These are phyloP conservation scores for Ormyrus nitidulus DNA, from an alignment of 2,888 invertebrate genomes.

Conservation along the genomic window DNA sequence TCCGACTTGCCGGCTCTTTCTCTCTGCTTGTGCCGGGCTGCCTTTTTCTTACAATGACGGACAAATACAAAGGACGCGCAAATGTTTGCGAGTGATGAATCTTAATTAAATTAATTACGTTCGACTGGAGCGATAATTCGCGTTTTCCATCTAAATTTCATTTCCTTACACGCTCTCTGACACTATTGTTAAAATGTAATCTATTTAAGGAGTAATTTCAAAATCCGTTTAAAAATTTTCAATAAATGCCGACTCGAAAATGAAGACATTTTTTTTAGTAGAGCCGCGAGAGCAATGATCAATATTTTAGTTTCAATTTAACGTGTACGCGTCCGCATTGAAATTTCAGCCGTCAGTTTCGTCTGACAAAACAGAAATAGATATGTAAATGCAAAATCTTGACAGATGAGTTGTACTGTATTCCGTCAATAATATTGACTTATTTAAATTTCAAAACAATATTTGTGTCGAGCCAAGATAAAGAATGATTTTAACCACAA, in stretches of 20 bases:
- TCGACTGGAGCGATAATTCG: too few relatives aligned
- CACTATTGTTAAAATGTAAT: too few relatives aligned
- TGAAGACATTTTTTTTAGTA: too few relatives aligned
- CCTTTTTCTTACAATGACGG: neutral
- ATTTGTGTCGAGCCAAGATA: neutral
- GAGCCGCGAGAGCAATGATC: neutral
- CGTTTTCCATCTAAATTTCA: too few relatives aligned
- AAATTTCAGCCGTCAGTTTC: slow-evolving; percentile 20
- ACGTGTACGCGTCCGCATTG: neutral
- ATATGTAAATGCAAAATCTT: neutral
- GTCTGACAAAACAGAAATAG: slow-evolving; percentile 20
- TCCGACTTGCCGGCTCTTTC: neutral
- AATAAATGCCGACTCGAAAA: too few relatives aligned
- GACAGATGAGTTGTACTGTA: slow-evolving; percentile 1
- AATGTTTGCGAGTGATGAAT: too few relatives aligned
- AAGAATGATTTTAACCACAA: too few relatives aligned
- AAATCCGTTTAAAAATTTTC: too few relatives aligned
- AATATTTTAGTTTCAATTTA: slow-evolving; percentile 8
- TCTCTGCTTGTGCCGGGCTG: slow-evolving; percentile 9
- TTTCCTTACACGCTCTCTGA: too few relatives aligned
- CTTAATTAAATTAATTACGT: too few relatives aligned
- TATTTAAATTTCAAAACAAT: neutral
- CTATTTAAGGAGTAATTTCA: too few relatives aligned
- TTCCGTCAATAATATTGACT: neutral
- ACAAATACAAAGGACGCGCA: neutral